Conservation (phyloP, 1,140 invertebrate species). For the Cydia strobilella region DNA sequence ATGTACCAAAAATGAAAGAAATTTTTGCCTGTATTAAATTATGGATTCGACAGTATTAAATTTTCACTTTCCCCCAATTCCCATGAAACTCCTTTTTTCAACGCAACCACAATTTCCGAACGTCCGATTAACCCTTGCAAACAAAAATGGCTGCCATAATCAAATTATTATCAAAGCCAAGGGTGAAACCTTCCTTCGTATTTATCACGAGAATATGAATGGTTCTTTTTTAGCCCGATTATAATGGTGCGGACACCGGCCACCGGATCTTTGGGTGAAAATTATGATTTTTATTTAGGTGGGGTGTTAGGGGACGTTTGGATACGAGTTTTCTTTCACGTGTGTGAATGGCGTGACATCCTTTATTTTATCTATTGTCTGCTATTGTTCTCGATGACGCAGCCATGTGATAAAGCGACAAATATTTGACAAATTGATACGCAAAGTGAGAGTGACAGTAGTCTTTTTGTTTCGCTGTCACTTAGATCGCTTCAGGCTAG, state of each 20-base stretch:
- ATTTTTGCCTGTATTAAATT: too few relatives aligned
- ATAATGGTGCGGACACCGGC: constrained; percentile 29
- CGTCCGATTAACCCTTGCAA: constrained; percentile 42
- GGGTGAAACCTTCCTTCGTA: constrained; percentile 35
- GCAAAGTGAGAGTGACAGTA: too few relatives aligned
- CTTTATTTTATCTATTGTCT: constrained; percentile 18
- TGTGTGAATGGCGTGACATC: constrained; percentile 1
- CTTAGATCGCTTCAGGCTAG: too few relatives aligned
- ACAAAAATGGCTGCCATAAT: constrained; percentile 39
- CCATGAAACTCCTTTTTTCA: constrained; percentile 1
- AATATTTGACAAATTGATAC: too few relatives aligned
- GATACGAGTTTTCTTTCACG: constrained; percentile 16
- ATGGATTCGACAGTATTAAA: not conserved
- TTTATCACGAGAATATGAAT: constrained; percentile 42
- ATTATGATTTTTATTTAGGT: constrained; percentile 7
- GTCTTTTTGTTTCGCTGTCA: too few relatives aligned
- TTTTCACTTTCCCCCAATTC: not conserved
- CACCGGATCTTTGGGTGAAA: constrained; percentile 15
- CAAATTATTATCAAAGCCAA: constrained; percentile 44
- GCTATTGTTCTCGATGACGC: too few relatives aligned
- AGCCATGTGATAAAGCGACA: too few relatives aligned
- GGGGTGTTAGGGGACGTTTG: not conserved
- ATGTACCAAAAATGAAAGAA: too few relatives aligned
- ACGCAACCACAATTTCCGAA: constrained; percentile 42
- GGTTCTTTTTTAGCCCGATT: constrained; percentile 32